Conservation (phyloP, 2,888 invertebrate species). For the Mimachlamys varia region DNA sequence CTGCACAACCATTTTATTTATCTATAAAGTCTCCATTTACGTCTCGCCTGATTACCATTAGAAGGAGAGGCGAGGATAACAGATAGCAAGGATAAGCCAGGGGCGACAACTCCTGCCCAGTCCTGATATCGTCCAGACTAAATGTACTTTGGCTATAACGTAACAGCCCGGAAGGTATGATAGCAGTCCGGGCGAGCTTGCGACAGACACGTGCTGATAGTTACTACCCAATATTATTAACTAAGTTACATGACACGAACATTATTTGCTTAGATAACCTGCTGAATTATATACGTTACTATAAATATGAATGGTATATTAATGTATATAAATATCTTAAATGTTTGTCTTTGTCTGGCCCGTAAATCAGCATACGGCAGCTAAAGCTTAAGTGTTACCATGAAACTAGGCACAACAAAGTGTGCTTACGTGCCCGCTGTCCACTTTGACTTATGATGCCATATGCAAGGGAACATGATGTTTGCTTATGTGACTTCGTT, state of each 20-base stretch:
- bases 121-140: conserved; percentile 10
- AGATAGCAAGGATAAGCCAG: background rate
- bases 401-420: no score
- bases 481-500: no score
- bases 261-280: background rate
- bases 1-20: background rate
- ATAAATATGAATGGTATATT: no score
- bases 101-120: background rate
- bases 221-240: background rate
- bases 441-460: no score
- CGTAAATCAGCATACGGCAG: no score
- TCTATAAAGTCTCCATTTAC: background rate
- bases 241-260: background rate
- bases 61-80: background rate
- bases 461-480: no score
- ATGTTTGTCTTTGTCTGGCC: no score
- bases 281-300: no score
- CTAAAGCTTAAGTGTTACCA: no score
- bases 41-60: background rate
- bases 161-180: background rate
- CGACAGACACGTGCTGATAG: background rate
- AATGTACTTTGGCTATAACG: background rate
- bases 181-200: background rate
- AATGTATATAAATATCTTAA: no score
- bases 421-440: no score